Conservation (phyloP, 2,113 vertebrate genomes). For the Dermatemys mawii region DNA sequence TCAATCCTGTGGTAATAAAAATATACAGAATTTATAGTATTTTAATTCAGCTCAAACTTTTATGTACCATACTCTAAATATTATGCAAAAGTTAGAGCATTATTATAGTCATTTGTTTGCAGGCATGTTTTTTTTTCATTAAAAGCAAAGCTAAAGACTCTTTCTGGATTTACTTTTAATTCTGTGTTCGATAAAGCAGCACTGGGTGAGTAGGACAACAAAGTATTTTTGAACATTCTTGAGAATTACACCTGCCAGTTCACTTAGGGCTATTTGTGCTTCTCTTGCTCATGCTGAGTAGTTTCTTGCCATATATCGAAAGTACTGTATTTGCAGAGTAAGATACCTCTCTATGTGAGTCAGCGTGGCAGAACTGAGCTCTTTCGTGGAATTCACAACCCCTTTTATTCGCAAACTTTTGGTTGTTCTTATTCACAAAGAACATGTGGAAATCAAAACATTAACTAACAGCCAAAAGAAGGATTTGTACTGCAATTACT, state of each 20-base stretch:
- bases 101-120: too few relatives aligned
- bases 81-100: too few relatives aligned
- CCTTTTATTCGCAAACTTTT: not conserved
- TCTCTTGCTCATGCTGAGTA: not conserved
- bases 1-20: too few relatives aligned
- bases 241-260: not conserved
- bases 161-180: not conserved
- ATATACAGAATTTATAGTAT: too few relatives aligned
- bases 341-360: not conserved
- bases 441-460: not conserved
- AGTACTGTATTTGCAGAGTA: not conserved
- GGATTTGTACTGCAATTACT: not conserved
- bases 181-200: not conserved
- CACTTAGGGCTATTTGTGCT: not conserved
- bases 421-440: not conserved
- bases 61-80: too few relatives aligned
- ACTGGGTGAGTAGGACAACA: not conserved
- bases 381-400: not conserved
- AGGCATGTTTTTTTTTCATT: not conserved
- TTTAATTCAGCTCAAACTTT: too few relatives aligned
- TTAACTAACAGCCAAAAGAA: not conserved
- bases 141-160: not conserved
- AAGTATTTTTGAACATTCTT: not conserved
- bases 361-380: not conserved
- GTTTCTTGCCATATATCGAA: not conserved